Conservation (phyloP, 2,113 vertebrate species). For the Puffinus mauretanicus region DNA sequence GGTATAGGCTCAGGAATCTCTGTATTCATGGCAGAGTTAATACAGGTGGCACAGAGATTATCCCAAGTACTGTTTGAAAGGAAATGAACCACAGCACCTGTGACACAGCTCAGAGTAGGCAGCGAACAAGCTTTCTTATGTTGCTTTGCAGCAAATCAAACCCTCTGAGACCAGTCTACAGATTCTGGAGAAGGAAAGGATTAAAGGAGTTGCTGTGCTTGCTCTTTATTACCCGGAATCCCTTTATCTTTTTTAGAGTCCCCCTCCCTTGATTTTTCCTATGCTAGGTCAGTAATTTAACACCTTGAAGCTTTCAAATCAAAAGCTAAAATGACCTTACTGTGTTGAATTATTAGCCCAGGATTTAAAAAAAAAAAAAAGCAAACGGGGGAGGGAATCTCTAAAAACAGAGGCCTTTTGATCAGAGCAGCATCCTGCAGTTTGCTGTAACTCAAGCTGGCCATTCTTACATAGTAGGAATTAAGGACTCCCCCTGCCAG, state of each 20-base stretch:
- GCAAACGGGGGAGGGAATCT: not conserved
- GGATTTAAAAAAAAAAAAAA: constrained; percentile 50
- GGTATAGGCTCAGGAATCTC: not conserved
- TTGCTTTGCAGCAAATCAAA: constrained; percentile 37
- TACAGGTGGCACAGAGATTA: constrained; percentile 22
- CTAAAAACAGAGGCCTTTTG: constrained; percentile 80
- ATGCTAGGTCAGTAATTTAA: constrained; percentile 76
- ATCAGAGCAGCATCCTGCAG: constrained; percentile 77
- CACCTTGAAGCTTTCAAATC: constrained; percentile 72
- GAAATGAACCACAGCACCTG: constrained; percentile 23
- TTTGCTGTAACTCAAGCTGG: constrained; percentile 79
- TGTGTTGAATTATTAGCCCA: constrained; percentile 69
- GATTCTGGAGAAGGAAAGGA: constrained; percentile 59
- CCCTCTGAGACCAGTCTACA: constrained; percentile 18
- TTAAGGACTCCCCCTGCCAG: constrained; percentile 77
- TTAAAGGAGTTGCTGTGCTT: constrained; percentile 66
- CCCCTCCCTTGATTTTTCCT: constrained; percentile 42
- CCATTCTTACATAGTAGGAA: constrained; percentile 77
- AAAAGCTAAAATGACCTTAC: constrained; percentile 71
- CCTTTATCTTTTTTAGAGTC: constrained; percentile 68
- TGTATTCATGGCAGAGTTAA: not conserved
- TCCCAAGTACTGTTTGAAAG: not conserved
- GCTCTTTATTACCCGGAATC: constrained; percentile 52
- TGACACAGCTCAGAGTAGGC: constrained; percentile 4
- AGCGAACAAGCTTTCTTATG: not conserved